phyloP scores from a whole-genome alignment of 2,113 vertebrate genomes.

The Vulpes vulpes region DNA sequence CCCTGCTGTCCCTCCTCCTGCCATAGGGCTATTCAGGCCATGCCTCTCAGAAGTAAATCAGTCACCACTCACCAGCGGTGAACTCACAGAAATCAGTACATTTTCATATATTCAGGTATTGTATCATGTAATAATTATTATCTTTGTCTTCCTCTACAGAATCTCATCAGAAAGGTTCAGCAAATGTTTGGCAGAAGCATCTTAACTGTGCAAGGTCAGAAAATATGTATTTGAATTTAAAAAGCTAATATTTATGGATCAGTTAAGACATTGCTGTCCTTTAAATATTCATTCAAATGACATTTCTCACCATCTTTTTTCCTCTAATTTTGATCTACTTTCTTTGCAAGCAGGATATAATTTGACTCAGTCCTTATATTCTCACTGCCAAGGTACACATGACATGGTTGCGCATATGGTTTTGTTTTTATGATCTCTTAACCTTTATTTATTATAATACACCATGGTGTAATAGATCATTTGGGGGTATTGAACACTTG shows the following conservation, averaged over 20 bases:
- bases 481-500: slow-evolving; percentile 40
- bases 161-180: not conserved
- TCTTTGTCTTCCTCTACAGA: not conserved
- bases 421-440: slow-evolving; percentile 67
- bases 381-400: not conserved
- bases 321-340: not conserved
- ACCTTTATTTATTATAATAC: slow-evolving; percentile 62
- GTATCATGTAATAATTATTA: not conserved
- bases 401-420: slow-evolving; percentile 56
- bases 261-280: not conserved
- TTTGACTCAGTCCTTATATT: slow-evolving; percentile 25
- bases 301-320: not conserved
- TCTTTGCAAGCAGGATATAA: not conserved
- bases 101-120: not conserved
- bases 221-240: not conserved
- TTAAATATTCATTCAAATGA: not conserved
- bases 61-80: not conserved
- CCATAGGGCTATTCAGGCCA: not conserved
- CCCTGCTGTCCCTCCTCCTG: not conserved
- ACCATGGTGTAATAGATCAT: slow-evolving; percentile 52
- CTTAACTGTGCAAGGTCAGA: not conserved
- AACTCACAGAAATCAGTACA: not conserved
- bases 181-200: not conserved
- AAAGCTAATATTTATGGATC: not conserved
- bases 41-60: not conserved